Base-by-base conservation (phyloP, 2,888 invertebrate species). In the Sarcophaga rosellei region DNA sequence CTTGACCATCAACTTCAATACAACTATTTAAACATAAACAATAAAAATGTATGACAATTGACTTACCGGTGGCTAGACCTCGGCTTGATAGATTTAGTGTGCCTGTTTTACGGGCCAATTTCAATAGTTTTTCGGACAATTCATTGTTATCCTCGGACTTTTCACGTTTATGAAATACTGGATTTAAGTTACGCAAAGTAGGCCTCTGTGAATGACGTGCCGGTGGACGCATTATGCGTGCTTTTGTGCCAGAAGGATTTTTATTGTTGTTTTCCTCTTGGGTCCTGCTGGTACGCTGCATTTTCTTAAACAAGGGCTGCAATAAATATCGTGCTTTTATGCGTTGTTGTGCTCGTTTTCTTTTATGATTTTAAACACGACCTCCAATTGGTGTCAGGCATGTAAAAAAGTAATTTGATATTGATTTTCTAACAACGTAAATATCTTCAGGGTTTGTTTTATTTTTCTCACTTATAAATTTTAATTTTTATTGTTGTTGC, bases 31-130 rank as follows among this genome's bases (percentile, higher is more conserved):
- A 8, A 10, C 2, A 35, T 35, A 35, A 35, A 35, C 35, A 35
- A 35, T 35, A 35, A 10, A 35, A 35, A 35, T 35, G 0, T 35
- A 2, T 35, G 2, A 35, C 2, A 35, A 10, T 0, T 6, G 61
- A 89, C 90, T 89, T 93, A 97, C 98, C 96, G 93, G 95, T 94
- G 70, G 95, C 95, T 88, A 97, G 93, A 89, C 96, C 97, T 91
- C 95, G 95, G 88, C 96, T 96, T 81, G 96, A 95, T 89, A 98
- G 94, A 94, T 96, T 97, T 63, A 98, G 94, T 89, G 96, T 95
- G 23, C 98, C 98, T 87, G 96, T 96, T 91, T 95, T 96, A 90
- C 97, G 95, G 4, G 97, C 97, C 88, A 95, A 95, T 93, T 97
- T 96, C 81, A 98, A 94, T 89, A 97, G 93, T 73, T 95, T 95